Conservation (phyloP, 2,797 vertebrate species). For the Ceyx erithaca region DNA sequence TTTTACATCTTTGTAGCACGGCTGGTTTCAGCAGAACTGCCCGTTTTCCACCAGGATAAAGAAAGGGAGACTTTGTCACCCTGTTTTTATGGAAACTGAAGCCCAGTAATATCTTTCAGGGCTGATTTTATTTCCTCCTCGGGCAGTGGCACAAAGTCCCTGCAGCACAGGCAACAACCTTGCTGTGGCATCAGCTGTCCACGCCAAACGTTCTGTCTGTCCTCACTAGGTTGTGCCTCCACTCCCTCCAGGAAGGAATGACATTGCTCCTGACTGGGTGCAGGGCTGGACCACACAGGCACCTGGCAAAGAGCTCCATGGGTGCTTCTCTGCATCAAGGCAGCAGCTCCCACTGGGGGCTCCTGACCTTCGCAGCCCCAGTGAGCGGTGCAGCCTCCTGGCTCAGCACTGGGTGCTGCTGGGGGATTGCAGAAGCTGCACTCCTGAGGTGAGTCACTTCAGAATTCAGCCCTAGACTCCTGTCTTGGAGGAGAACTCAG, state of each 20-base stretch:
- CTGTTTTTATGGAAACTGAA: not conserved
- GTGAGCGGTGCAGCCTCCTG: not conserved
- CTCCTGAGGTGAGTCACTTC: not conserved
- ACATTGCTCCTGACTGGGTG: not conserved
- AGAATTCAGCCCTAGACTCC: not conserved
- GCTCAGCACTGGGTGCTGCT: not conserved
- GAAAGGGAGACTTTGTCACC: not conserved
- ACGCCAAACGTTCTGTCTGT: not conserved
- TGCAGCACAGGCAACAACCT: not conserved
- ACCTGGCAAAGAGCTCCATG: not conserved
- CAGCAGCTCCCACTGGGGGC: not conserved
- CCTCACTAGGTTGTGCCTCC: conserved; percentile 2
- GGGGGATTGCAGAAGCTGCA: not conserved
- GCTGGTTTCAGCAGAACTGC: not conserved
- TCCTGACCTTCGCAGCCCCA: not conserved
- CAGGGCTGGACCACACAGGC: not conserved
- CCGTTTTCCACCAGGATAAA: not conserved
- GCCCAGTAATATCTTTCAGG: not conserved
- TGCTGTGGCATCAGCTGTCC: not conserved
- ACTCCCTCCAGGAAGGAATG: conserved; percentile 20
- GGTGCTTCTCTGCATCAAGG: conserved; percentile 4
- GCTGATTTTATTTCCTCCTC: not conserved
- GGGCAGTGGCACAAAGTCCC: not conserved
- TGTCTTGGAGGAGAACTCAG: not conserved
- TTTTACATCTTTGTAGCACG: not conserved